A percentile compares a stretch with the other conserved stretches of the same genome.
Conservation (phyloP, 2,797 vertebrate genomes). For the Protosalanx chinensis region DNA sequence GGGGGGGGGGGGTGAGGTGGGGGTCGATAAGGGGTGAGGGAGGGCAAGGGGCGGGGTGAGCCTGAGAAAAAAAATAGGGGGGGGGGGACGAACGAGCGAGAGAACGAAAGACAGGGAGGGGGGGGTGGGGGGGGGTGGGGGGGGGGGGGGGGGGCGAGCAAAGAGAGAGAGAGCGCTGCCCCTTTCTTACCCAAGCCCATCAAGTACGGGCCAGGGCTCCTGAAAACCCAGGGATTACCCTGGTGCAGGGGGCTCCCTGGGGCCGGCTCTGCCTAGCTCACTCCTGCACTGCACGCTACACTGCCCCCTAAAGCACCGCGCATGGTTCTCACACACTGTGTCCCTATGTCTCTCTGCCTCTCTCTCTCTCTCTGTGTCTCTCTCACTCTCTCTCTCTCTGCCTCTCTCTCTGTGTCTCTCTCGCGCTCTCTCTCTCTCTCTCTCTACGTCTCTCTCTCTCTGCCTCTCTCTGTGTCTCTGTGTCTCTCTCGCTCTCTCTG, state of each 20-base stretch:
- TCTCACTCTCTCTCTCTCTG: conserved; percentile 17
- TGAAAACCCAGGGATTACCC: conserved; percentile 99
- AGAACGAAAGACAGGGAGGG: no score
- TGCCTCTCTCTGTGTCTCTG: no score
- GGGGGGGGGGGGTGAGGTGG: no score
- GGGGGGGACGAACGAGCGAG: no score
- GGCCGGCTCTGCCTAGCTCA: conserved; percentile 78
- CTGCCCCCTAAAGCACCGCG: conserved; percentile 67
- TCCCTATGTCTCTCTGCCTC: conserved; percentile 64
- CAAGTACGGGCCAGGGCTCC: conserved; percentile 98
- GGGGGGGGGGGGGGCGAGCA: no score
- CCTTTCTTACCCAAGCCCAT: conserved; percentile 99
- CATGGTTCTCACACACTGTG: conserved; percentile 75
- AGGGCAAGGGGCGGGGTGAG: no score
- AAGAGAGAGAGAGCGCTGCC: conserved; percentile 68
- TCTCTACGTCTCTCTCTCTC: no score
- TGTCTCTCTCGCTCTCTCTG: no score
- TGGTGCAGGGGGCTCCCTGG: conserved; percentile 70
- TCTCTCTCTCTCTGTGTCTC: conserved; percentile 20
- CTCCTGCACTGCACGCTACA: conserved; percentile 81
- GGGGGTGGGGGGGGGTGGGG: no score
- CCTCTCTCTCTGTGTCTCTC: not conserved
- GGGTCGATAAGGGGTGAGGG: no score
- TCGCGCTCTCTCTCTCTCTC: not conserved
- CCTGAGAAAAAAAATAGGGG: no score